Evolutionary conservation across 2,888 invertebrate genomes (phyloP), one percentile per base, ranked within the genome.

Genomic region (Drosophila kanekoi): DNA sequence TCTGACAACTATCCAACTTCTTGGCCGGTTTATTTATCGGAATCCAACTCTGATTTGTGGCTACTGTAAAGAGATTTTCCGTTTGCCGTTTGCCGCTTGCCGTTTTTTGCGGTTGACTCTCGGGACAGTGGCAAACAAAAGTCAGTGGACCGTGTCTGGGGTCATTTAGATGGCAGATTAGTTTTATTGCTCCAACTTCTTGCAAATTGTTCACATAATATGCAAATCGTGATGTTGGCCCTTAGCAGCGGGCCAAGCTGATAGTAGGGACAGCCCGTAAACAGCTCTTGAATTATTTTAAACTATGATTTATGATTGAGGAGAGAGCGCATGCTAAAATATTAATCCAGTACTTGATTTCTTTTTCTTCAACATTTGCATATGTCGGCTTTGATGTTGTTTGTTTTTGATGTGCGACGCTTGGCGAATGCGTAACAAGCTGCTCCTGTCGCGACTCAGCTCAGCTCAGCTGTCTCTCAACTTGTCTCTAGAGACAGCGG

Each of bases 91-190:
- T 28, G 44, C 23, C 23, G 6, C 6, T 23, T 23, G 23, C 54
- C 57, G 8, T n/a, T 40, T 54, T 53, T 56, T 79, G 78, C 62
- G 87, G 77, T 60, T 82, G 64, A 35, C 53, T 16, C 45, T 28
- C 44, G 48, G 43, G 14, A 75, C 74, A 75, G 75, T 75, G 41
- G 62, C 62, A 44, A 70, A 40, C 79, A 69, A 69, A 65, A 85
- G 70, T 69, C 88, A 70, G 81, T 86, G 67, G 72, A 73, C 82
- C 82, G 71, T 88, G 70, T 45, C 73, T 56, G 68, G 69, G 72
- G 80, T 82, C 89, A 85, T 85, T 89, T 85, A 85, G 85, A 85
- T 85, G 88, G 68, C 13, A 85, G 85, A 85, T 85, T 85, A 89
- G 72, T 82, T 89, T 85, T 89, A 89, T 89, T 75, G 89, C 71